A percentile compares a stretch with the other conserved stretches of the same genome.
phyloP scores from a whole-genome alignment of 2,888 invertebrate genomes.

The Pandemis corylana region DNA sequence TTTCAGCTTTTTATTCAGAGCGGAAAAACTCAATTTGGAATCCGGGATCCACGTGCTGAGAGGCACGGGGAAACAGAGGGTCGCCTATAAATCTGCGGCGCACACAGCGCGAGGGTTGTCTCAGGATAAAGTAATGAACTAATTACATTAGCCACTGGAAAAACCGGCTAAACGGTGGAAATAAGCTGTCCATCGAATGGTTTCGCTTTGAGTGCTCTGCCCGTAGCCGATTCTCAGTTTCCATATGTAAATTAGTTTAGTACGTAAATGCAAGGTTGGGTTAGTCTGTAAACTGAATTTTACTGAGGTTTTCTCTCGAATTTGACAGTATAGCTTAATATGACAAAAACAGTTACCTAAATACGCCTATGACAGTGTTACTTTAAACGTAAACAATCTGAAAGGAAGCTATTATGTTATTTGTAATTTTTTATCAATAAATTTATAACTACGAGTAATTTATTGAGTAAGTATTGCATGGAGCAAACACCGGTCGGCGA shows the following conservation, averaged over 20 bases:
- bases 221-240: neutral
- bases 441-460: neutral
- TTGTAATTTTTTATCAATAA: no score
- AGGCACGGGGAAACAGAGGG: constrained; percentile 58
- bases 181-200: constrained; percentile 60
- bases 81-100: constrained; percentile 72
- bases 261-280: neutral
- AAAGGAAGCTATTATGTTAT: neutral
- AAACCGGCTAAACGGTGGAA: constrained; percentile 65
- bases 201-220: neutral
- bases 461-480: neutral
- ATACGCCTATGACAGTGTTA: no score
- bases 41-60: constrained; percentile 59
- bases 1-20: constrained; percentile 56
- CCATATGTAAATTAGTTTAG: neutral
- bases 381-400: no score
- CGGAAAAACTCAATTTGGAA: constrained; percentile 62
- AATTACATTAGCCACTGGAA: constrained; percentile 78
- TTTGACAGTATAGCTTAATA: no score
- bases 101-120: constrained; percentile 64
- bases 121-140: constrained; percentile 79
- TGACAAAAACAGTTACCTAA: no score
- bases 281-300: neutral
- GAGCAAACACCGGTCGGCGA: constrained; percentile 17
- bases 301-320: no score